phyloP scores from a whole-genome alignment of 2,113 vertebrate species.

The Cacatua alba region DNA sequence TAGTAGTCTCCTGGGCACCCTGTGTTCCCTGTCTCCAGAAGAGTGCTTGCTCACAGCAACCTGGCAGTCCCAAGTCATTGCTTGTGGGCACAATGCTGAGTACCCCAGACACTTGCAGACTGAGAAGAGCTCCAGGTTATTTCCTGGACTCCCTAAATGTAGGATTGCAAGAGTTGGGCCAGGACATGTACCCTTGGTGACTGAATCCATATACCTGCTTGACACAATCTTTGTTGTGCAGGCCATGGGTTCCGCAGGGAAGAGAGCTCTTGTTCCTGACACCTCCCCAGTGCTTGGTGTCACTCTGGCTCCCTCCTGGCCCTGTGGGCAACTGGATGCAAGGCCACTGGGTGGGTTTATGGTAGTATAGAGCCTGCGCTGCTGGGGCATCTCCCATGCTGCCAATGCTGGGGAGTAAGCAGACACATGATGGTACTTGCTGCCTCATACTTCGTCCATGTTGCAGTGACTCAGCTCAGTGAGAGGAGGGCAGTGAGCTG shows the following conservation, averaged over 20 bases:
- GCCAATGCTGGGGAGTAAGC: background rate
- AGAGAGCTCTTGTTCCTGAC: background rate
- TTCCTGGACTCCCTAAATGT: background rate
- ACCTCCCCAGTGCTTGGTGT: background rate
- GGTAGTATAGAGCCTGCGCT: background rate
- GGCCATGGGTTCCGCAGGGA: accelerated
- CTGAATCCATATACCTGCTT: background rate
- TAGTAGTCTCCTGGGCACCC: background rate
- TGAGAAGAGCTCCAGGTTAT: background rate
- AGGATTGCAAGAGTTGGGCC: background rate
- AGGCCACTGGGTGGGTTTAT: background rate
- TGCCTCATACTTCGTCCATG: background rate
- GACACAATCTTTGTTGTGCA: background rate
- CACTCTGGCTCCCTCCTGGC: background rate
- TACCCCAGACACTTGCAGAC: background rate
- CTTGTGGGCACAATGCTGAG: background rate
- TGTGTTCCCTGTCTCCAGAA: background rate
- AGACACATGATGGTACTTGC: background rate
- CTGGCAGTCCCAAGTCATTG: background rate
- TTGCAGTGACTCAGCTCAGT: background rate
- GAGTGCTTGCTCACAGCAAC: background rate
- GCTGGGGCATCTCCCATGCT: background rate
- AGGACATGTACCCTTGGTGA: background rate
- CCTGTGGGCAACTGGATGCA: background rate
- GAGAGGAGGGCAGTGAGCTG: background rate